Evolutionary conservation across 92 coral and sea anemone genomes (phyloP).

Genomic region (Phenganax marumi): DNA sequence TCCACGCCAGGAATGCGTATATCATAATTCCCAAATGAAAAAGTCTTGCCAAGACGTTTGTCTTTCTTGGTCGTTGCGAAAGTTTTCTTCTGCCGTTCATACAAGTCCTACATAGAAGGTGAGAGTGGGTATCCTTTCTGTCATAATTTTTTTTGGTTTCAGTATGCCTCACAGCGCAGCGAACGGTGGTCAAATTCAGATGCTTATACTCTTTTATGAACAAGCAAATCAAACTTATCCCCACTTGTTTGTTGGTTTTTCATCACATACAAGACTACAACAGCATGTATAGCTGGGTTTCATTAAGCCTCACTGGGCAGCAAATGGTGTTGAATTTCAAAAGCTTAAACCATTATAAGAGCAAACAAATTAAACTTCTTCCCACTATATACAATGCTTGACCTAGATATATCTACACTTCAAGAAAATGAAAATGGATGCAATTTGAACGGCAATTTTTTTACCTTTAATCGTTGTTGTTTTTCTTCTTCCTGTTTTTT

Average conservation of each 20-base stretch:
- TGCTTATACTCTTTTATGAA: no score
- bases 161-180: no score
- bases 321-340: no score
- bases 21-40: constrained; percentile 55
- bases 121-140: neutral
- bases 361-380: no score
- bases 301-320: neutral
- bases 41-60: constrained; percentile 76
- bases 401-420: no score
- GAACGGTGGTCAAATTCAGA: no score
- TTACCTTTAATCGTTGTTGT: constrained; percentile 75
- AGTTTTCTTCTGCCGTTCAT: constrained; percentile 79
- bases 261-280: neutral
- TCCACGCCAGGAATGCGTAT: constrained; percentile 43
- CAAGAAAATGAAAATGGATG: no score
- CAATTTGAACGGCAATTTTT: neutral
- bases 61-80: constrained; percentile 62
- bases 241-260: neutral
- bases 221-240: neutral
- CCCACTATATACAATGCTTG: no score
- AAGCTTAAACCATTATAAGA: no score
- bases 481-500: constrained; percentile 77
- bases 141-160: no score
- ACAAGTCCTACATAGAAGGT: constrained; percentile 61
- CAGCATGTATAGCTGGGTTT: no score